Base-by-base conservation (phyloP, 2,113 vertebrate genomes). In the Sylvia atricapilla region DNA sequence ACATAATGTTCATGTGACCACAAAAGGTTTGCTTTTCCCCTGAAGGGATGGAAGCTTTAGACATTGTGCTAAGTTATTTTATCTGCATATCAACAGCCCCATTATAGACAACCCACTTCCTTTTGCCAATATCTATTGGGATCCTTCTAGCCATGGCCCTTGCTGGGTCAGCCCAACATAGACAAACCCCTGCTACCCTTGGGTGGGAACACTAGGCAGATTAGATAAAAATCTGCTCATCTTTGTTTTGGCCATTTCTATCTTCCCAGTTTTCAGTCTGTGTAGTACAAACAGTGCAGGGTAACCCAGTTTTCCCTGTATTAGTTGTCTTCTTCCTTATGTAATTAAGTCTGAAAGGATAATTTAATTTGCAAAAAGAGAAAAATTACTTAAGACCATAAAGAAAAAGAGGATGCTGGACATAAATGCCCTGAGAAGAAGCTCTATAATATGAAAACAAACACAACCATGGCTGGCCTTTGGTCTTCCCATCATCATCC, bases 361-460 rank as follows among this genome's bases (percentile, higher is more conserved):
- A 50, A 81, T 28, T 72, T 52, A 41, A 81, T 76, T 93, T 93
- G 33, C 15, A 88, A 81, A 67, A 76, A 52, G 33, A 77, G 19
- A 91, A 67, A 18, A 78, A 76, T 78, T 59, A 89, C 13, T 30
- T 68, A 75, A 84, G 41, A 17, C 4, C 7, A 37, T 55, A 59
- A 67, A 66, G 31, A 80, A 68, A 68, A 33, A 33, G 2, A 58
- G 15, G 20, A 76, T 3, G 2, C 28, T 77, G 59, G 50, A 66
- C 27, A 90, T 18, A 84, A 84, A 43, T 70, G 16, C 13, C 52
- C 35, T 41, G 28, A 27, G 21, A 82, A 47, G 30, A 90, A 89
- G 30, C 2, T 70, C 2, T 70, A 4, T 30, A 81, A 33, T 27
- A 77, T 37, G 30, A 84, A 77, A 89, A 86, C 13, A 15, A 84